These are phyloP conservation scores for Ornithoptera priamus DNA, from an alignment of 2,888 invertebrate genomes.

Conservation along the genomic window DNA sequence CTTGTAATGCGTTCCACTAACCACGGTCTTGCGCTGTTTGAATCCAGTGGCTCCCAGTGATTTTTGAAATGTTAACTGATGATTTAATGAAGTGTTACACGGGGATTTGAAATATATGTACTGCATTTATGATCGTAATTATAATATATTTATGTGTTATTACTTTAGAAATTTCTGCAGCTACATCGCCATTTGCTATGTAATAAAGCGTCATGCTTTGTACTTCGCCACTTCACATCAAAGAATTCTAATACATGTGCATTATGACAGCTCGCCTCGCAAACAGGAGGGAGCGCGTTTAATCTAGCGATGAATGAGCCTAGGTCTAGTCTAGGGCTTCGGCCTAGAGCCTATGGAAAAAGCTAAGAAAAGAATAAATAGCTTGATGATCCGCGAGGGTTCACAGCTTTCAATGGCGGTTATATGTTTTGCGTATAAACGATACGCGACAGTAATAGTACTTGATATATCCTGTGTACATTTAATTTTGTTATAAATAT, in stretches of 20 bases:
- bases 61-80: too few species aligned
- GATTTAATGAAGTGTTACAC: too few species aligned
- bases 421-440: neutral
- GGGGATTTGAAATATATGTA: too few species aligned
- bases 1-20: too few species aligned
- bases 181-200: neutral
- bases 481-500: neutral
- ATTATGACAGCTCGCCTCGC: slow-evolving; percentile 22
- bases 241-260: slow-evolving; percentile 30
- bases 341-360: slow-evolving; percentile 15
- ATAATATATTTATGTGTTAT: too few species aligned
- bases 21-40: too few species aligned
- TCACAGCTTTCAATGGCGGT: neutral
- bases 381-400: slow-evolving; percentile 11
- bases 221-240: slow-evolving; percentile 18
- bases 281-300: slow-evolving; percentile 28
- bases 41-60: too few species aligned
- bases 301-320: slow-evolving; percentile 28
- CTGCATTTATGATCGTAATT: too few species aligned
- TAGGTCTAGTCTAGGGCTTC: slow-evolving; percentile 26
- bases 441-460: too few species aligned
- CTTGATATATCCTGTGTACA: neutral
- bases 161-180: too few species aligned
- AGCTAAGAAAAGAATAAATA: slow-evolving; percentile 19
- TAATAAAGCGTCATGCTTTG: neutral